Conservation (phyloP, 2,113 vertebrate species). For the Mesocricetus auratus region DNA sequence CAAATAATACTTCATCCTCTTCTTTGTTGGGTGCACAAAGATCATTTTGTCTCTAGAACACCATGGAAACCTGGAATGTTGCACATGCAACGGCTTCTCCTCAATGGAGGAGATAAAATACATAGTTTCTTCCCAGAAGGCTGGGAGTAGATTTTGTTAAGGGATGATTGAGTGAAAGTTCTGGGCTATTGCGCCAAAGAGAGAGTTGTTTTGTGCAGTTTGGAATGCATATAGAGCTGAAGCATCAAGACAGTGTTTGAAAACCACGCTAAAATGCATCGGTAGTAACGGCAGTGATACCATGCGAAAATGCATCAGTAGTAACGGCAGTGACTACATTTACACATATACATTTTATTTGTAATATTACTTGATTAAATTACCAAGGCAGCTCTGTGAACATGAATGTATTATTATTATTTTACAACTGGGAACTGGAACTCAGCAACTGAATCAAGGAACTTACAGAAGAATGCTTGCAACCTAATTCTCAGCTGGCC, state of each 20-base stretch:
- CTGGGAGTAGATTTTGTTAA: not conserved
- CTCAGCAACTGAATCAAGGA: not conserved
- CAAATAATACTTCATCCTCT: not conserved
- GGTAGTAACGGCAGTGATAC: not conserved
- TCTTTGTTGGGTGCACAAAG: not conserved
- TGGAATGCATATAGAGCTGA: not conserved
- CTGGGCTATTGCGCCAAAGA: not conserved
- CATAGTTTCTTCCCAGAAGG: not conserved
- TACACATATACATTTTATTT: not conserved
- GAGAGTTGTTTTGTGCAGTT: not conserved
- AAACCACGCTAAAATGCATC: not conserved
- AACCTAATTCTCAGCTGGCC: not conserved
- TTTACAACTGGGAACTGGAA: not conserved
- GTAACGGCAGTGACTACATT: not conserved
- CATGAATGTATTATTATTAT: not conserved
- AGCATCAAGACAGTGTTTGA: not conserved
- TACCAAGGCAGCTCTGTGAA: not conserved
- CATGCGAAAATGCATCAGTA: too few species aligned
- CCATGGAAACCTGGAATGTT: not conserved
- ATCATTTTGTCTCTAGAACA: not conserved
- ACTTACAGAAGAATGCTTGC: not conserved
- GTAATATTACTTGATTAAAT: not conserved
- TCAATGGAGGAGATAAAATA: not conserved
- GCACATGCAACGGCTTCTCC: not conserved
- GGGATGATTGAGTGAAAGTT: not conserved